Percentiles rank a stretch among this genome's conserved stretches.
These are phyloP conservation scores for Nomada flava DNA, from an alignment of 2,888 invertebrate species.

Conservation along the genomic window DNA sequence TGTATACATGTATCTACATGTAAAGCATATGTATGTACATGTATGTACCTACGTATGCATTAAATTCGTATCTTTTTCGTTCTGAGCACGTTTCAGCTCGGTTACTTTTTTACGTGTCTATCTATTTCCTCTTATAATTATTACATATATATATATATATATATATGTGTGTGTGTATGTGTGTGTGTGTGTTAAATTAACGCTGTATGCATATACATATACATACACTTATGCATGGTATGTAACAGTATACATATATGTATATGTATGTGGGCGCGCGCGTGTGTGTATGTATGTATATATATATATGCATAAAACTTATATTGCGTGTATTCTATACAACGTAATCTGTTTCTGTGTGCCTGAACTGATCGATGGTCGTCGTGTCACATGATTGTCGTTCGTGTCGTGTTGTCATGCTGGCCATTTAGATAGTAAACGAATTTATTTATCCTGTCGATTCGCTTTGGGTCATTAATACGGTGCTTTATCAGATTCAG, in stretches of 20 bases:
- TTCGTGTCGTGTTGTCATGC: constrained; percentile 85
- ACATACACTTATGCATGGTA: constrained; percentile 56
- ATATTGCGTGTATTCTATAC: constrained; percentile 69
- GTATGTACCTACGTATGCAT: constrained; percentile 67
- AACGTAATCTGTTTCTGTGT: constrained; percentile 82
- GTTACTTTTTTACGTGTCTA: constrained; percentile 76
- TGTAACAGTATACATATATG: constrained; percentile 65
- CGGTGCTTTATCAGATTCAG: constrained; percentile 24
- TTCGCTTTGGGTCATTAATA: constrained; percentile 15
- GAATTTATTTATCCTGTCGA: constrained; percentile 1
- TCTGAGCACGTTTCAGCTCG: constrained; percentile 77
- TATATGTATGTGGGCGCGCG: background rate
- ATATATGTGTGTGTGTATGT: too few species aligned
- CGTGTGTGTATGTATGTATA: constrained; percentile 10
- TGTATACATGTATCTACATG: constrained; percentile 66
- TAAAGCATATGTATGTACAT: constrained; percentile 61
- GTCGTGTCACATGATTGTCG: constrained; percentile 85
- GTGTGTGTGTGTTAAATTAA: constrained; percentile 24
- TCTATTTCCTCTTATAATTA: constrained; percentile 73
- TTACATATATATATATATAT: constrained; percentile 44
- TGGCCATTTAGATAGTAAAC: constrained; percentile 79
- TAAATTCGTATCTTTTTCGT: constrained; percentile 64
- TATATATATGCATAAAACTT: constrained; percentile 35
- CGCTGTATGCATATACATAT: constrained; percentile 61
- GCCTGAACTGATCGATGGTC: constrained; percentile 84